Conservation (phyloP, 2,888 invertebrate genomes). For the Lasioglossum malachurum region DNA sequence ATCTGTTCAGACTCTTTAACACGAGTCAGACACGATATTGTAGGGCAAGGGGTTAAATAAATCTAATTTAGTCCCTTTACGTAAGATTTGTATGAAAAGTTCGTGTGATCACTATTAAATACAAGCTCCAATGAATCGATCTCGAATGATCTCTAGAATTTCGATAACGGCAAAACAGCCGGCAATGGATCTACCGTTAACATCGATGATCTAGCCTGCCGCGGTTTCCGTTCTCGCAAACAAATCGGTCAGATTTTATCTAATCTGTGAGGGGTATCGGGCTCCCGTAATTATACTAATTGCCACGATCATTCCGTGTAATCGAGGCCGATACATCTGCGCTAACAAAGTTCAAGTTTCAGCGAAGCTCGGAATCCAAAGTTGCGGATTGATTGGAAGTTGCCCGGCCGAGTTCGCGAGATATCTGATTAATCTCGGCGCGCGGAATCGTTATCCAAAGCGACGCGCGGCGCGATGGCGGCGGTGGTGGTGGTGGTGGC, state of each 20-base stretch:
- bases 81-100: too few relatives aligned
- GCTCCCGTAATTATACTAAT: background rate
- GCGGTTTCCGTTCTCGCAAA: background rate
- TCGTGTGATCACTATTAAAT: too few relatives aligned
- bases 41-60: too few relatives aligned
- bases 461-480: background rate
- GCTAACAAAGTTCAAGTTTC: constrained; percentile 3
- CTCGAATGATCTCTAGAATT: too few relatives aligned
- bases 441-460: background rate
- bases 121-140: too few relatives aligned
- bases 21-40: too few relatives aligned
- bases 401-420: constrained; percentile 5
- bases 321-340: background rate
- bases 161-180: background rate
- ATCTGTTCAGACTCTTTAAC: too few relatives aligned
- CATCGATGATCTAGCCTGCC: background rate
- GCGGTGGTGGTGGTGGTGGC: background rate
- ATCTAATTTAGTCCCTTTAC: too few relatives aligned
- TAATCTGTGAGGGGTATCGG: background rate
- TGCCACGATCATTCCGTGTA: background rate
- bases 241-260: background rate
- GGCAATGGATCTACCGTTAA: background rate
- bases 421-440: background rate
- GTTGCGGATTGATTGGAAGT: constrained; percentile 5
- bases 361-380: background rate